Base-by-base conservation (phyloP, 1,140 invertebrate species). In the Octopus sinensis region DNA sequence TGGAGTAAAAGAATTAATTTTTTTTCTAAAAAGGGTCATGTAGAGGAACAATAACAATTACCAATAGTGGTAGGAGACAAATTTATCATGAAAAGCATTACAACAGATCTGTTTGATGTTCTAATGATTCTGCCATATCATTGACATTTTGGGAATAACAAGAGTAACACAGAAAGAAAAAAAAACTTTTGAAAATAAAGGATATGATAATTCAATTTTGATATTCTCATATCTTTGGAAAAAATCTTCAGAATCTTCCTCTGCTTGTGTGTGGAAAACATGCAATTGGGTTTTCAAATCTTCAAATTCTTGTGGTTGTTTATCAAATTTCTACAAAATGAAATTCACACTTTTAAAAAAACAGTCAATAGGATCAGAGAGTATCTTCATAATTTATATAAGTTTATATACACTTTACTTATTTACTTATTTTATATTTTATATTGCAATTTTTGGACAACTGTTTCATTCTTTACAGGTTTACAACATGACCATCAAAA, bases 191-290 rank as follows among this genome's bases (percentile, higher is more conserved):
- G 30, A 43, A 43, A 43, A 43, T 6, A 85, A 91, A 91, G 90
- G 90, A 91, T 91, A 92, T 86, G 98, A 96, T 90, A 98, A 94
- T 86, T 98, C 97, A 54, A 97, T 93, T 82, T 95, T 93, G 76
- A 98, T 95, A 87, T 96, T 95, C 88, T 99, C 97, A 90, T 97
- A 98, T 86, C 96, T 94, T 81, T 96, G 95, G 10, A 95, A 93
- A 89, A 98, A 95, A 89, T 98, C 97, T 82, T 98, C 96, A 88
- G 95, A 95, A 91, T 99, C 97, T 82, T 96, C 96, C 76, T 98
- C 96, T 80, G 95, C 95, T 86, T 95, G 94, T 9, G 94, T 94
- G 84, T 95, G 94, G 88, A 98, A 98, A 12, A 97, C 94, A 81
- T 94, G 94, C 80, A 96, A 93, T 89, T 98, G 96, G 53, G 94